These are phyloP conservation scores for Choloepus hoffmanni DNA, from an alignment of 2,113 vertebrate genomes.

Conservation along the genomic window DNA sequence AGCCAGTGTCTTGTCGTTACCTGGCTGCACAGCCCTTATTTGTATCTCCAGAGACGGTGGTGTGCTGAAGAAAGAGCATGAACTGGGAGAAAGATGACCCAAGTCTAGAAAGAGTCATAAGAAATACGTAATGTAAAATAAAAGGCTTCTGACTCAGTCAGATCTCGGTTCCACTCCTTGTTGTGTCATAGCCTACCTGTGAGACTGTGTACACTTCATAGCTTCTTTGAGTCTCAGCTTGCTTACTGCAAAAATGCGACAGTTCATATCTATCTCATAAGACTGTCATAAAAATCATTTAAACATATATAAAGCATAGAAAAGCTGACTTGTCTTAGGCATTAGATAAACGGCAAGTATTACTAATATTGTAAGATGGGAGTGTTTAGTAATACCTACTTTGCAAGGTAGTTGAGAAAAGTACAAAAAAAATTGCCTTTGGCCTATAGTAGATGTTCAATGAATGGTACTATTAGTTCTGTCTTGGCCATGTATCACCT, in stretches of 20 bases:
- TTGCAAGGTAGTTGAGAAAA: conserved; percentile 35
- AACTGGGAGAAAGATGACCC: conserved; percentile 32
- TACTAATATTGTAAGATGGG: conserved; percentile 12
- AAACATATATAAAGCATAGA: conserved; percentile 40
- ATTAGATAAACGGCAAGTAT: conserved; percentile 35
- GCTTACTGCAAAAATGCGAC: conserved; percentile 18
- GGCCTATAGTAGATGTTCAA: neutral
- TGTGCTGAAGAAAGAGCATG: conserved; percentile 41
- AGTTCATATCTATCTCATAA: neutral
- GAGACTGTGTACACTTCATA: neutral
- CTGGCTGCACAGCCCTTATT: neutral
- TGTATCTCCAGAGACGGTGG: neutral
- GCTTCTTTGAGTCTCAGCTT: neutral
- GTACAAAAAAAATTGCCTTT: neutral
- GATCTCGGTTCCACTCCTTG: neutral
- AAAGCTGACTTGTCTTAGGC: conserved; percentile 6
- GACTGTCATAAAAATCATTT: conserved; percentile 24
- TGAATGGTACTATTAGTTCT: conserved; percentile 27
- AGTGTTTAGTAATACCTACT: conserved; percentile 7
- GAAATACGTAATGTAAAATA: conserved; percentile 38
- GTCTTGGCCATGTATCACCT: neutral
- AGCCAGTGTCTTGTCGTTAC: conserved; percentile 25
- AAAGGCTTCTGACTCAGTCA: neutral
- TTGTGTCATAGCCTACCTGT: neutral
- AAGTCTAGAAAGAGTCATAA: conserved; percentile 42